phyloP scores from a whole-genome alignment of 2,113 vertebrate genomes.

The Odontesthes bonariensis region DNA sequence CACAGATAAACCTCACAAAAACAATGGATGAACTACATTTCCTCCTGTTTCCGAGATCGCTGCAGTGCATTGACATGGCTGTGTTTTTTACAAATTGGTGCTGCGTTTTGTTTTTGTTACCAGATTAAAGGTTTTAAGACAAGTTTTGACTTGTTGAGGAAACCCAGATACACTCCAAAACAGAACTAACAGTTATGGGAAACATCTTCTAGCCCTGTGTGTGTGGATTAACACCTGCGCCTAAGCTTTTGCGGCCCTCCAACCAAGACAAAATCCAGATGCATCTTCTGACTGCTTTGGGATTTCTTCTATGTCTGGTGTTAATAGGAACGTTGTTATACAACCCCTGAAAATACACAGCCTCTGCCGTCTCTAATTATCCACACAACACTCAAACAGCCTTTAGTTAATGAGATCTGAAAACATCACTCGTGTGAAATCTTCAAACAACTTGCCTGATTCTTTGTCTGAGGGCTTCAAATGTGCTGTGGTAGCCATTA shows the following conservation, averaged over 20 bases:
- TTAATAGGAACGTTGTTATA: slow-evolving; percentile 76
- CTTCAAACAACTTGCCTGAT: slow-evolving; percentile 71
- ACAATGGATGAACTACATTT: slow-evolving; percentile 8
- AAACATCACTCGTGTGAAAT: slow-evolving; percentile 73
- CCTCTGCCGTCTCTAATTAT: slow-evolving; percentile 75
- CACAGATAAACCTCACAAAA: slow-evolving; percentile 33
- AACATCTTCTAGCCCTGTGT: slow-evolving; percentile 44
- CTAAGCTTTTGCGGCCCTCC: slow-evolving; percentile 61
- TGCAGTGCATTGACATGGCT: background rate
- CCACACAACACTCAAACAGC: slow-evolving; percentile 73
- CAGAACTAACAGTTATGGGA: slow-evolving; percentile 43
- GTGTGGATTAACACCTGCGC: slow-evolving; percentile 64
- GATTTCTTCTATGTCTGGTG: slow-evolving; percentile 73
- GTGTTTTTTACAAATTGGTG: slow-evolving; percentile 14
- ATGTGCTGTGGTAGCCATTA: slow-evolving; percentile 63
- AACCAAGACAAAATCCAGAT: slow-evolving; percentile 72
- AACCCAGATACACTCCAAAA: slow-evolving; percentile 20
- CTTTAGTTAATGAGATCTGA: slow-evolving; percentile 79
- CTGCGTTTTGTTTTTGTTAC: slow-evolving; percentile 29
- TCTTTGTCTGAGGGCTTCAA: slow-evolving; percentile 66
- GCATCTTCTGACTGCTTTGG: slow-evolving; percentile 68
- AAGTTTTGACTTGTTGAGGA: slow-evolving; percentile 61
- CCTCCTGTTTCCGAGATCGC: slow-evolving; percentile 14
- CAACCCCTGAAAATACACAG: slow-evolving; percentile 65
- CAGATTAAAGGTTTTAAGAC: slow-evolving; percentile 39